Conservation (phyloP, 2,797 vertebrate species). For the Onychomys arenicola region DNA sequence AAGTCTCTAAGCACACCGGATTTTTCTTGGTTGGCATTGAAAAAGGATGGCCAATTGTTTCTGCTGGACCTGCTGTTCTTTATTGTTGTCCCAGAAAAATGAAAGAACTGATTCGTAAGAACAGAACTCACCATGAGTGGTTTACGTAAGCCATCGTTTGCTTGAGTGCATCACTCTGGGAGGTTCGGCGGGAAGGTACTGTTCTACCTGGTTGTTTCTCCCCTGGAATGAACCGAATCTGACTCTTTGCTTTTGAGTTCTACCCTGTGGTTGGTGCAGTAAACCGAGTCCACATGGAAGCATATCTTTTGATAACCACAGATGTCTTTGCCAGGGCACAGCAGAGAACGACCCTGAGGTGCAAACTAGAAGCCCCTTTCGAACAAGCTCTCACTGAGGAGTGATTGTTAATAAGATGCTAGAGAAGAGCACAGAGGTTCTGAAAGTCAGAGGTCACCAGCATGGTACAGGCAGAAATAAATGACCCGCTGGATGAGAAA, state of each 20-base stretch:
- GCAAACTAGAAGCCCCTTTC: neutral
- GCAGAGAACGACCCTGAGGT: slow-evolving; percentile 55
- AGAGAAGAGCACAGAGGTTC: slow-evolving; percentile 59
- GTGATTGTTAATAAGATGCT: slow-evolving; percentile 34
- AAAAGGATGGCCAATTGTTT: slow-evolving; percentile 38
- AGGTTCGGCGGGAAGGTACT: slow-evolving; percentile 49
- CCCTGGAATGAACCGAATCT: slow-evolving; percentile 56
- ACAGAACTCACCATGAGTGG: neutral
- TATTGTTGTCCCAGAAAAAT: neutral
- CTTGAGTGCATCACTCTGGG: neutral
- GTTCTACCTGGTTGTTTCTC: slow-evolving; percentile 46
- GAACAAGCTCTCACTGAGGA: slow-evolving; percentile 60
- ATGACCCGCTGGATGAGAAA: neutral
- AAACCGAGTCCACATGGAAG: slow-evolving; percentile 14
- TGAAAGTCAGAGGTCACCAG: slow-evolving; percentile 43
- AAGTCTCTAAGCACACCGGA: neutral
- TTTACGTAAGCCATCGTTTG: slow-evolving; percentile 4
- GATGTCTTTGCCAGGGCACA: slow-evolving; percentile 64
- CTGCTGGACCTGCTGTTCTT: slow-evolving; percentile 41
- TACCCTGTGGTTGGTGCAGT: slow-evolving; percentile 53
- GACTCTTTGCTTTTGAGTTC: slow-evolving; percentile 43
- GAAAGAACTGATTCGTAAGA: slow-evolving; percentile 44
- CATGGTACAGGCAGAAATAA: slow-evolving; percentile 8
- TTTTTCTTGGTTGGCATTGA: slow-evolving; percentile 56
- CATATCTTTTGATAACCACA: slow-evolving; percentile 54